Evolutionary conservation across 2,888 invertebrate species (phyloP).

Genomic region (Galerucella nymphaeae): DNA sequence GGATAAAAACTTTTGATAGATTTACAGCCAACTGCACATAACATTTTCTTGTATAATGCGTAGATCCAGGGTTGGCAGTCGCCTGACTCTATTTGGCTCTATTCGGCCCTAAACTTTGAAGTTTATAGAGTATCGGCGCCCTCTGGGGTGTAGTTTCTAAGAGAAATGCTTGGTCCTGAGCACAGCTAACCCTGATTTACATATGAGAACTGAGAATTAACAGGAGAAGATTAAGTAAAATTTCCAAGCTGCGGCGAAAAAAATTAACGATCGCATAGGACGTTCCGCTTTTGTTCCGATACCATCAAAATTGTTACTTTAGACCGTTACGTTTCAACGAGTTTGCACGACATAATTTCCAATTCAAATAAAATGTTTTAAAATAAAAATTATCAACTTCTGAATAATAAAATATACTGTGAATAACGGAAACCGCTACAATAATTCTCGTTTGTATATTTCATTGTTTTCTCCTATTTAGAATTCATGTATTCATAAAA

Average conservation of each 20-base stretch:
- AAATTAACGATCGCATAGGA: not conserved
- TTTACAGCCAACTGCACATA: not conserved
- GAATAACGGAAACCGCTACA: constrained; percentile 14
- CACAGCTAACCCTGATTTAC: constrained; percentile 43
- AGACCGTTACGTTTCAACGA: too few species aligned
- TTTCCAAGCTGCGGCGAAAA: not conserved
- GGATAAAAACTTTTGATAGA: not conserved
- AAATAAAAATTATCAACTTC: constrained; percentile 1
- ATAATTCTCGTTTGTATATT: constrained; percentile 20
- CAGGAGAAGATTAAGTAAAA: constrained; percentile 34
- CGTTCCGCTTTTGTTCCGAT: too few species aligned
- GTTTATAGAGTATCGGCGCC: constrained; percentile 36
- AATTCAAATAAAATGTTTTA: constrained; percentile 17
- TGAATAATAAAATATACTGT: constrained; percentile 25
- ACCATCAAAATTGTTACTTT: too few species aligned
- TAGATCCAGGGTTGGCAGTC: constrained; percentile 29
- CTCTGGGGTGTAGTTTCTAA: constrained; percentile 40
- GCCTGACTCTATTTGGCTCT: constrained; percentile 39
- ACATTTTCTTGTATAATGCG: constrained; percentile 20
- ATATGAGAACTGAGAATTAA: constrained; percentile 39
- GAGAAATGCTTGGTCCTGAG: constrained; percentile 41
- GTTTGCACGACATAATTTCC: constrained; percentile 12
- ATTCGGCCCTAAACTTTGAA: constrained; percentile 41
- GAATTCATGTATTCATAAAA: constrained; percentile 28
- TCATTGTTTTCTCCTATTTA: constrained; percentile 33